phyloP scores from a whole-genome alignment of 2,113 vertebrate genomes.

The Mungos mungo region DNA sequence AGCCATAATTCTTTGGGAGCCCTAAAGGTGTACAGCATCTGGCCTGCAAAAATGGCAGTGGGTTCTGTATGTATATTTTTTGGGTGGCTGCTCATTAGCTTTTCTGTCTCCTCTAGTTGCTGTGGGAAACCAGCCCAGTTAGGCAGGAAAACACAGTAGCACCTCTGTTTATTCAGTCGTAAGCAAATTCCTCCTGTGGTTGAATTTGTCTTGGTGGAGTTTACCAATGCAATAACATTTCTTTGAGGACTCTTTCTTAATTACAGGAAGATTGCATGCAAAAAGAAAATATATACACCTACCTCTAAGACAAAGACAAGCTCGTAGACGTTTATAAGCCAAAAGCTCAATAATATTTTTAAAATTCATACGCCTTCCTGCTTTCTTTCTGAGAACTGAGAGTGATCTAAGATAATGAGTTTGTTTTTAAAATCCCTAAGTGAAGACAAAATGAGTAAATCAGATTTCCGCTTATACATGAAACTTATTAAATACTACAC shows the following conservation, averaged over 20 bases:
- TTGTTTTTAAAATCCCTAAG: conserved; percentile 6
- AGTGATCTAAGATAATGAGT: neutral
- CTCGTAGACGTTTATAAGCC: conserved; percentile 64
- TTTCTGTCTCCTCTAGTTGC: conserved; percentile 15
- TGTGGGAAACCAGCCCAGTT: conserved; percentile 35
- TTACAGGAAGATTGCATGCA: conserved; percentile 52
- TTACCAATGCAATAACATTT: conserved; percentile 63
- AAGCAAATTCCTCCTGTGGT: conserved; percentile 71
- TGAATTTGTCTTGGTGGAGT: conserved; percentile 64
- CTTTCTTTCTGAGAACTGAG: neutral
- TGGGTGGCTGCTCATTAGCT: neutral
- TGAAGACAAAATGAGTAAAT: neutral
- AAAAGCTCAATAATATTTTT: conserved; percentile 24
- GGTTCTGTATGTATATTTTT: neutral
- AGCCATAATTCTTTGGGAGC: neutral
- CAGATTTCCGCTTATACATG: neutral
- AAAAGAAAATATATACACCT: conserved; percentile 60
- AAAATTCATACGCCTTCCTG: conserved; percentile 52
- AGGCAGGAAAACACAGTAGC: conserved; percentile 58
- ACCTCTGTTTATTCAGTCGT: conserved; percentile 68
- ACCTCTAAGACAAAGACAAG: conserved; percentile 46
- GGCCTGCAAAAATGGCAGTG: neutral
- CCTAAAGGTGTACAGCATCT: neutral
- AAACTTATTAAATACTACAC: neutral
- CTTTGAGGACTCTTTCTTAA: conserved; percentile 69